A percentile compares a stretch with the other conserved stretches of the same genome.
Evolutionary conservation across 2,888 invertebrate species (phyloP).

Genomic region (Psylliodes chrysocephalus): DNA sequence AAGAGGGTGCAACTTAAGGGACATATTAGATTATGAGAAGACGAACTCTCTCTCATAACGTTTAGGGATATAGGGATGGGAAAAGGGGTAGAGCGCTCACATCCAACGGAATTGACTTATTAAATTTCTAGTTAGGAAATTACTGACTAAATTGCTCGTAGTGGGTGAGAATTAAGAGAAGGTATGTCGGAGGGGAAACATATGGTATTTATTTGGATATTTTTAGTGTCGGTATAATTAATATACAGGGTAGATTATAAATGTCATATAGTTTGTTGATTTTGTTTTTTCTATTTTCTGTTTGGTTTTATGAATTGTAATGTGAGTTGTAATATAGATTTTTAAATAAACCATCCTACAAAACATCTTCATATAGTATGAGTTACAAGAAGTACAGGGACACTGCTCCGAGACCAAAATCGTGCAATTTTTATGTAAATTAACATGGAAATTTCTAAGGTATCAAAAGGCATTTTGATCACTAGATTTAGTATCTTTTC

Average conservation of each 20-base stretch:
- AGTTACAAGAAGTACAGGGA: too few species aligned
- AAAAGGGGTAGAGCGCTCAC: slow-evolving; percentile 19
- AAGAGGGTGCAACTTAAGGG: slow-evolving; percentile 47
- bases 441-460: too few species aligned
- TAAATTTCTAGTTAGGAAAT: slow-evolving; percentile 31
- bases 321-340: too few species aligned
- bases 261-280: too few species aligned
- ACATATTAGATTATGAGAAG: slow-evolving; percentile 32
- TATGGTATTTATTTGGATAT: neutral
- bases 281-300: too few species aligned
- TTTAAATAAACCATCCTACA: too few species aligned
- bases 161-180: slow-evolving; percentile 5
- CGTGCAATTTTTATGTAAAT: too few species aligned
- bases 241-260: neutral
- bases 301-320: too few species aligned
- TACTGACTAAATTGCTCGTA: slow-evolving; percentile 19
- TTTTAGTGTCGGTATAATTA: neutral
- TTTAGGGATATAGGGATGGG: neutral
- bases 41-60: slow-evolving; percentile 7
- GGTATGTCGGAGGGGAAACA: neutral
- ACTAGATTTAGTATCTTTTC: too few species aligned
- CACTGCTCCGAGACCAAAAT: too few species aligned
- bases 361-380: too few species aligned
- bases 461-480: too few species aligned
- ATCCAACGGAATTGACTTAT: slow-evolving; percentile 31